These are phyloP conservation scores for Coregonus sp. DNA, from an alignment of 2,797 vertebrate genomes.

Conservation along the genomic window DNA sequence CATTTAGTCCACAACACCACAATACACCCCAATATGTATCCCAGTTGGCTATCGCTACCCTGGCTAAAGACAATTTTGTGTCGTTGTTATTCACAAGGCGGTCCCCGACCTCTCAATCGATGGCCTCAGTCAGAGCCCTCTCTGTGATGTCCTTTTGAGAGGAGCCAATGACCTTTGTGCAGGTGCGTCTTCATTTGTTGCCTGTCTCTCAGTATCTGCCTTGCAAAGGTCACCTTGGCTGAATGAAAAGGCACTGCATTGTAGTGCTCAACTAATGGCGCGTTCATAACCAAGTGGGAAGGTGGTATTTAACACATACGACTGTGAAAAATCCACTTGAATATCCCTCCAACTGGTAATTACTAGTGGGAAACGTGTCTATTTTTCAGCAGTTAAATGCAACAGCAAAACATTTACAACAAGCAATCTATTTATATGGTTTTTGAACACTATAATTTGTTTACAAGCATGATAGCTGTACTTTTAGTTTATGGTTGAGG, in stretches of 20 bases:
- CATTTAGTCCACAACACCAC: slow-evolving; percentile 39
- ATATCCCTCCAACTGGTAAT: no score
- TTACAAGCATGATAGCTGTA: no score
- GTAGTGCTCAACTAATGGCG: slow-evolving; percentile 36
- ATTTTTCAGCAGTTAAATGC: no score
- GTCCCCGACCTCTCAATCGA: no score
- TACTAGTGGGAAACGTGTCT: no score
- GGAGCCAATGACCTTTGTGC: slow-evolving; percentile 72
- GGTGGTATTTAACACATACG: no score
- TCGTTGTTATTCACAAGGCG: slow-evolving; percentile 34
- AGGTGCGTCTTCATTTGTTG: slow-evolving; percentile 73
- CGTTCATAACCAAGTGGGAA: no score
- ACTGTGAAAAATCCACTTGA: no score
- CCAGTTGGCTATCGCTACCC: slow-evolving; percentile 1
- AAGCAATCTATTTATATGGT: no score
- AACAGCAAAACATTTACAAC: no score
- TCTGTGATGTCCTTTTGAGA: slow-evolving; percentile 67
- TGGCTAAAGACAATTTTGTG: slow-evolving; percentile 36
- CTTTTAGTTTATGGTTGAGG: no score
- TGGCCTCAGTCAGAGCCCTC: slow-evolving; percentile 51
- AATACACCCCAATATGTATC: slow-evolving; percentile 26
- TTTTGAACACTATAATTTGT: no score
- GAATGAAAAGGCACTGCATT: slow-evolving; percentile 44
- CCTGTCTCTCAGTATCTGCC: slow-evolving; percentile 66
- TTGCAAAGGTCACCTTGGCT: slow-evolving; percentile 68